Evolutionary conservation across 2,888 invertebrate species (phyloP).

Genomic region (Netelia virgata): DNA sequence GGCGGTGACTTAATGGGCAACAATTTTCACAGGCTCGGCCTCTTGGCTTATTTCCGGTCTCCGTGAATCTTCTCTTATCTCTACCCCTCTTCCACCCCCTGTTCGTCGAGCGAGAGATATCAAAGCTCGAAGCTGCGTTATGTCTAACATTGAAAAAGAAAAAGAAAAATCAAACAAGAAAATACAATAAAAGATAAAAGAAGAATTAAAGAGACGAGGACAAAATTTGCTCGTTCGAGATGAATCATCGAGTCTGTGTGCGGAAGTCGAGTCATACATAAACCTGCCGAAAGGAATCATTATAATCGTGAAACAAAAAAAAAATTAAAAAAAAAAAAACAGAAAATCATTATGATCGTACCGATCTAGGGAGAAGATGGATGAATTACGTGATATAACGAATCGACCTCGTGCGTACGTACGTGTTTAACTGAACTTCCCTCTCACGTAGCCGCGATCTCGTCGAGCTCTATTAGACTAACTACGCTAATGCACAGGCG

Average conservation of each 20-base stretch:
- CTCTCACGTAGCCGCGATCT: slow-evolving; percentile 37
- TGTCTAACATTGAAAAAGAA: background rate
- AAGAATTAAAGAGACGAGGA: background rate
- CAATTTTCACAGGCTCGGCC: slow-evolving; percentile 45
- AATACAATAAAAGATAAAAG: no score
- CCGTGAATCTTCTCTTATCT: slow-evolving; percentile 73
- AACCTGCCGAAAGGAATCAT: background rate
- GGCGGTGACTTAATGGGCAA: slow-evolving; percentile 54
- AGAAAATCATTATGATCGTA: slow-evolving; percentile 19
- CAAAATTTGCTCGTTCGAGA: background rate
- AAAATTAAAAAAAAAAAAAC: background rate
- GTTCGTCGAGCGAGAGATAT: slow-evolving; percentile 61
- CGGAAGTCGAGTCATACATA: background rate
- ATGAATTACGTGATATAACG: slow-evolving; percentile 20
- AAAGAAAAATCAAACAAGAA: background rate
- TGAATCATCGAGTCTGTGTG: background rate
- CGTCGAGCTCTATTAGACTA: slow-evolving; percentile 58
- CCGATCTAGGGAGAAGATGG: slow-evolving; percentile 11
- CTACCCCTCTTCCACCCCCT: slow-evolving; percentile 23
- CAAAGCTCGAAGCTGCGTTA: background rate
- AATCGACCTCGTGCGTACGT: slow-evolving; percentile 52
- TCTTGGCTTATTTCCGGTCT: slow-evolving; percentile 72
- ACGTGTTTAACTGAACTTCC: slow-evolving; percentile 16
- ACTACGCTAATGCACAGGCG: slow-evolving; percentile 60
- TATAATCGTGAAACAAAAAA: background rate